Evolutionary conservation across 2,888 invertebrate species (phyloP), one percentile per base, ranked within the genome.

Genomic region (Nasonia oneida): DNA sequence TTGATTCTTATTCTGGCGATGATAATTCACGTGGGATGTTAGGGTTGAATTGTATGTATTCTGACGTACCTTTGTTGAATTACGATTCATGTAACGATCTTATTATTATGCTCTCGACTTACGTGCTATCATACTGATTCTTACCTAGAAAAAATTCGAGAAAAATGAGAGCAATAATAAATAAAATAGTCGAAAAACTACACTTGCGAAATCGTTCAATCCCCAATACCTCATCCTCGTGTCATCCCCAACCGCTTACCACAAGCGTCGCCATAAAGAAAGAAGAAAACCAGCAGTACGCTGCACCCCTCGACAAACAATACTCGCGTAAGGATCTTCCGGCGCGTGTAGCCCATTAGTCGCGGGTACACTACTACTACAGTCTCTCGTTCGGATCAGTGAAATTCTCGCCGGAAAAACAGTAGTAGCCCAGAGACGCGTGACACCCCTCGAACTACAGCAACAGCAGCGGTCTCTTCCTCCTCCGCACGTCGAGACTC

Each of bases 401-500:
- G 50, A 33, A 73, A 29, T 37, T 37, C 18, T 73, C 50, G 33
- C 23, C 2, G 75, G 37, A 77, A 75, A 82, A 82, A 47, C 57
- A 42, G 10, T 8, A 75, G 53, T 3, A 3, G 2, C 29, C 14
- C 67, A 29, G 67, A 33, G 67, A 67, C n/a, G 67, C 67, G 67
- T 67, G 67, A 67, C 67, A 33, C 67, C n/a, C 57, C 23, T 18
- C 53, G 33, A 64, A 29, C 50, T 15, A 61, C 6, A 57, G 42
- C 8, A 42, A 1, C 42, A 61, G 18, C 15, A 18, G 53, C 18
- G 3, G 3, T 18, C 57, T 61, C 57, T n/a, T 61, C 57, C 57
- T 33, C 75, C 18, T 61, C 53, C 8, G 29, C 15, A n/a, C 53
- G 53, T 23, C 75, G 29, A 75, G 89, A 89, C 89, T 90, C 88